phyloP scores from a whole-genome alignment of 1,140 invertebrate genomes.

The Chymomyza costata region DNA sequence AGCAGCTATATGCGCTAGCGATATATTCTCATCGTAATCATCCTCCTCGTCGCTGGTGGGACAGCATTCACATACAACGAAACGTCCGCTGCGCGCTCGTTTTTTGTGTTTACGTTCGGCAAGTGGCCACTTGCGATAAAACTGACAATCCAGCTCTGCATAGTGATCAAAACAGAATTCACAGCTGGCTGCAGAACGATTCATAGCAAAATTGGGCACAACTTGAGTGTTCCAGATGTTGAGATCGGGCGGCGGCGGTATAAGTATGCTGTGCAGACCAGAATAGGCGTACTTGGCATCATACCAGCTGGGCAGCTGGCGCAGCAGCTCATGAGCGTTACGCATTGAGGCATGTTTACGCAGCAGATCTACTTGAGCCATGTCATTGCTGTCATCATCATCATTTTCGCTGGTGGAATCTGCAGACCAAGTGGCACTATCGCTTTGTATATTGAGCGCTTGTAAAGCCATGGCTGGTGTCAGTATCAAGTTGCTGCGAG shows the following conservation, averaged over 20 bases:
- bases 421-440: constrained; percentile 33
- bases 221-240: constrained; percentile 70
- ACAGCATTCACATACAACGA: constrained; percentile 78
- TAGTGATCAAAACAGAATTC: constrained; percentile 78
- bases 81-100: constrained; percentile 75
- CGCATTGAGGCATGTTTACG: constrained; percentile 9
- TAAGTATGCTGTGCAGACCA: constrained; percentile 80
- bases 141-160: constrained; percentile 77
- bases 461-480: constrained; percentile 36
- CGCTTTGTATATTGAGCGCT: constrained; percentile 40
- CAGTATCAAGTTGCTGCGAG: constrained; percentile 5
- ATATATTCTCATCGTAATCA: constrained; percentile 74
- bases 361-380: constrained; percentile 63
- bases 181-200: constrained; percentile 74
- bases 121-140: constrained; percentile 76
- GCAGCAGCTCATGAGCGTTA: constrained; percentile 43
- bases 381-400: constrained; percentile 30
- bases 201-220: constrained; percentile 70
- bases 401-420: constrained; percentile 46
- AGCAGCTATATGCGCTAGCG: constrained; percentile 65
- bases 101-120: constrained; percentile 71
- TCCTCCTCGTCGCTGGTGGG: constrained; percentile 76
- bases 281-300: constrained; percentile 79
- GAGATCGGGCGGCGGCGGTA: constrained; percentile 76
- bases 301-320: constrained; percentile 67